Percentiles rank a stretch among this genome's conserved stretches.
Evolutionary conservation across 2,113 vertebrate species (phyloP).

Genomic region (Amblyopsis rosae): DNA sequence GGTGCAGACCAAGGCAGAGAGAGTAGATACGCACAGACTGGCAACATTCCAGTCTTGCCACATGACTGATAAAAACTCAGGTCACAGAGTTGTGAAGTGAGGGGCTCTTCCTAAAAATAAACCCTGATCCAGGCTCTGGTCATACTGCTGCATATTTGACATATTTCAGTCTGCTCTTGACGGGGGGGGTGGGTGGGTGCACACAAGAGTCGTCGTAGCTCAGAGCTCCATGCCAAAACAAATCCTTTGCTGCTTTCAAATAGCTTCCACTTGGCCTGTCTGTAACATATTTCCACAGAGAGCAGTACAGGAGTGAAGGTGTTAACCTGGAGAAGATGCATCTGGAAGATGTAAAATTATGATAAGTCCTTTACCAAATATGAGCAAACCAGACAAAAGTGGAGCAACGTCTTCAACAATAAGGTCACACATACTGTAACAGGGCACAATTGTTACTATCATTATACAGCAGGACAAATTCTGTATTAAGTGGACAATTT

Average conservation of each 20-base stretch:
- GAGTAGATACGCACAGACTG: no score
- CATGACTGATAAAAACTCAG: constrained; percentile 39
- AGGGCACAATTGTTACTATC: constrained; percentile 11
- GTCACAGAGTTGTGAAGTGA: constrained; percentile 7
- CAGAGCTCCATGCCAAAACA: constrained; percentile 29
- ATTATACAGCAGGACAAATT: constrained; percentile 16
- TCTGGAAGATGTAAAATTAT: constrained; percentile 27
- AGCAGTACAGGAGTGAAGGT: constrained; percentile 14
- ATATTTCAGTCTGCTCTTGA: constrained; percentile 61
- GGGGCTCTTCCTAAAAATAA: constrained; percentile 64
- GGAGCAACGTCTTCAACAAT: no score
- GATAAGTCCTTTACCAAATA: no score
- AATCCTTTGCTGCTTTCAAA: constrained; percentile 31
- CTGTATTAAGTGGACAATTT: constrained; percentile 32
- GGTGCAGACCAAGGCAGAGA: no score
- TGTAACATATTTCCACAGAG: constrained; percentile 7
- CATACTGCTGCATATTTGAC: constrained; percentile 65
- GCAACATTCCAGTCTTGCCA: constrained; percentile 11
- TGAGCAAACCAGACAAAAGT: no score
- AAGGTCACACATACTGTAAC: constrained; percentile 23
- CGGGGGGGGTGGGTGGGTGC: no score
- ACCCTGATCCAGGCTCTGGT: constrained; percentile 43
- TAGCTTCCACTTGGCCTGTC: constrained; percentile 37
- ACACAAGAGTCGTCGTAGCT: constrained; percentile 7
- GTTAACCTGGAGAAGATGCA: background rate